Conservation (phyloP, 1,140 invertebrate genomes). For the Zelostemma sp. region DNA sequence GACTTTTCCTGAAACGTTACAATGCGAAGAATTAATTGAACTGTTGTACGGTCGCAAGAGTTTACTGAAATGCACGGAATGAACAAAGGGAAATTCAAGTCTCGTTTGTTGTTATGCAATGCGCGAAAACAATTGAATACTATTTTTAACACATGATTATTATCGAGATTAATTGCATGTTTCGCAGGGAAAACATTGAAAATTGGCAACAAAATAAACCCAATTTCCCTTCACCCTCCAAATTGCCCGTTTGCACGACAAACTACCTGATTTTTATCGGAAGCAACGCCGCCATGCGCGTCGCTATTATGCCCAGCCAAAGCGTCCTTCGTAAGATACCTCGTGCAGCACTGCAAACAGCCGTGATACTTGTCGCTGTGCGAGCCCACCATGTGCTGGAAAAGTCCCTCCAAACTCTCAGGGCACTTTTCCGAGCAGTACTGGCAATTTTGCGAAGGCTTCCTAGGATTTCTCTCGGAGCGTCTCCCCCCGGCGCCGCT, state of each 20-base stretch:
- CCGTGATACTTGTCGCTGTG: constrained; percentile 65
- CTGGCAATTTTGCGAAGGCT: constrained; percentile 60
- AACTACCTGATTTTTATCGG: constrained; percentile 29
- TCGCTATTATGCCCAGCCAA: constrained; percentile 56
- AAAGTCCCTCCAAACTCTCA: constrained; percentile 59
- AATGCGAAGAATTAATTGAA: too few species aligned
- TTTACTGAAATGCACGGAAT: too few species aligned
- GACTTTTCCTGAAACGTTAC: constrained; percentile 26
- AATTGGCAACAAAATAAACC: too few species aligned
- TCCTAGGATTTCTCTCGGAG: constrained; percentile 58
- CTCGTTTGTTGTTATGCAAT: too few species aligned
- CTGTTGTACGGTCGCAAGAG: too few species aligned
- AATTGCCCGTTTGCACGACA: too few species aligned
- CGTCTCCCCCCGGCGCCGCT: constrained; percentile 54
- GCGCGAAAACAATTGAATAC: too few species aligned
- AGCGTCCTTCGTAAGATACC: constrained; percentile 60
- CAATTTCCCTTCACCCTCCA: too few species aligned
- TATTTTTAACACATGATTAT: too few species aligned
- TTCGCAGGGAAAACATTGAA: too few species aligned
- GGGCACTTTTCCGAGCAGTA: constrained; percentile 61
- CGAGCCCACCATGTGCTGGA: constrained; percentile 61
- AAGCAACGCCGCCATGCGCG: constrained; percentile 40
- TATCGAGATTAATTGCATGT: too few species aligned
- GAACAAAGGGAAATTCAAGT: too few species aligned
- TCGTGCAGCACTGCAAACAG: constrained; percentile 60